A percentile compares a stretch with the other conserved stretches of the same genome.
phyloP scores from a whole-genome alignment of 2,888 invertebrate genomes.

The Pecten maximus region DNA sequence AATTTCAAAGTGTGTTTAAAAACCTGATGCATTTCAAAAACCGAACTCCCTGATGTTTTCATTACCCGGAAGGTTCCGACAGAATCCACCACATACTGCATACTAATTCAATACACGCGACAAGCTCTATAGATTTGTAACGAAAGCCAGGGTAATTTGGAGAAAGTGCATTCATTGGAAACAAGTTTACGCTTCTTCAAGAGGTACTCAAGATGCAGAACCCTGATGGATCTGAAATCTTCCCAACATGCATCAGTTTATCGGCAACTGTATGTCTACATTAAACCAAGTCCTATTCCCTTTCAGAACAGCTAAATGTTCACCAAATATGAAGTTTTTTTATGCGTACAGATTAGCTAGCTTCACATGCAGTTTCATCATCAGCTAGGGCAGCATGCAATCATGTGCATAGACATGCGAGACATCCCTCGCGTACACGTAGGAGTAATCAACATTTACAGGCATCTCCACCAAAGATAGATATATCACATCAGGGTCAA shows the following conservation, averaged over 20 bases:
- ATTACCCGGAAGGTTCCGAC: background rate
- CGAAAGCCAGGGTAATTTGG: background rate
- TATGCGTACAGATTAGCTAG: background rate
- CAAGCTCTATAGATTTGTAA: background rate
- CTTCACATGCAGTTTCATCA: background rate
- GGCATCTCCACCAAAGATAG: background rate
- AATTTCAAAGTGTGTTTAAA: background rate
- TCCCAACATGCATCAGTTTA: background rate
- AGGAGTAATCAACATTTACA: background rate
- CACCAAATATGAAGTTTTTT: background rate
- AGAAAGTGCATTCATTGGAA: background rate
- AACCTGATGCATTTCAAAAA: conserved; percentile 2
- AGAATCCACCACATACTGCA: background rate
- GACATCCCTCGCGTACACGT: background rate
- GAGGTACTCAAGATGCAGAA: conserved; percentile 10
- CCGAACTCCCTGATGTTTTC: background rate
- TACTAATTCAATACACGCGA: conserved; percentile 16
- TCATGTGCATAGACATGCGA: background rate
- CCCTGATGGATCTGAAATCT: background rate
- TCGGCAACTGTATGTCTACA: background rate
- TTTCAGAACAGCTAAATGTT: background rate
- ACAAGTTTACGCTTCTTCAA: background rate
- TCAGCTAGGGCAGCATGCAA: conserved; percentile 13
- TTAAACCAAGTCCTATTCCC: background rate
- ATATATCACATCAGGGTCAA: background rate